Conservation (phyloP, 1,140 invertebrate genomes). For the Hycleus cichorii region DNA sequence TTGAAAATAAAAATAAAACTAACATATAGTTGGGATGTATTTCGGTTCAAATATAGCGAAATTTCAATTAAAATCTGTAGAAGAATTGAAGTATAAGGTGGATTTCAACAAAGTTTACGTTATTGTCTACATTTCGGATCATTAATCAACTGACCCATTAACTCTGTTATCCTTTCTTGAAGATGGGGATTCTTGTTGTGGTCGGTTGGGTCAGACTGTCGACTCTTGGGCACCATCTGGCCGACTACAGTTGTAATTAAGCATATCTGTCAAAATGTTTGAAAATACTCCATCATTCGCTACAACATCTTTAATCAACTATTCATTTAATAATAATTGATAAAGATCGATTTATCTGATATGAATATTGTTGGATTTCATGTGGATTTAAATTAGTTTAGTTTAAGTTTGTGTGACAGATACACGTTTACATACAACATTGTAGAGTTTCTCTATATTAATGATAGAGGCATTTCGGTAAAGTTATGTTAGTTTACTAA, state of each 20-base stretch:
- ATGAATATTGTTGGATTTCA: no score
- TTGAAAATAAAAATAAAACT: constrained; percentile 1
- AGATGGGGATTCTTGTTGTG: constrained; percentile 2
- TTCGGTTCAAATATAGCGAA: background rate
- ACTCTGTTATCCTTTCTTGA: constrained; percentile 9
- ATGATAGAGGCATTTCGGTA: no score
- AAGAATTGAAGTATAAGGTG: no score
- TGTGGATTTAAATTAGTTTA: no score
- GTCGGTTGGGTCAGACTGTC: constrained; percentile 13
- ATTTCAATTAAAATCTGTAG: no score
- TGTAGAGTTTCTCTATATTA: no score
- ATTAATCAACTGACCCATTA: constrained; percentile 13
- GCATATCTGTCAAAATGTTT: constrained; percentile 14
- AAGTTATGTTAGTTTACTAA: background rate
- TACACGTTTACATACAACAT: no score
- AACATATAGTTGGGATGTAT: background rate
- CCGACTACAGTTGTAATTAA: constrained; percentile 13
- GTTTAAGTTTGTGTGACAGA: no score
- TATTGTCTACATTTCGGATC: constrained; percentile 1
- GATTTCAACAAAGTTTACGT: background rate
- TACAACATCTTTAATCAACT: no score
- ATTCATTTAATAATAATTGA: no score
- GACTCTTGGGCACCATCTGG: constrained; percentile 10
- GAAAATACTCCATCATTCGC: no score
- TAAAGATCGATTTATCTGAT: no score